These are phyloP conservation scores for Thereuonema tuberculata DNA, from an alignment of 1,140 invertebrate genomes.

Conservation along the genomic window DNA sequence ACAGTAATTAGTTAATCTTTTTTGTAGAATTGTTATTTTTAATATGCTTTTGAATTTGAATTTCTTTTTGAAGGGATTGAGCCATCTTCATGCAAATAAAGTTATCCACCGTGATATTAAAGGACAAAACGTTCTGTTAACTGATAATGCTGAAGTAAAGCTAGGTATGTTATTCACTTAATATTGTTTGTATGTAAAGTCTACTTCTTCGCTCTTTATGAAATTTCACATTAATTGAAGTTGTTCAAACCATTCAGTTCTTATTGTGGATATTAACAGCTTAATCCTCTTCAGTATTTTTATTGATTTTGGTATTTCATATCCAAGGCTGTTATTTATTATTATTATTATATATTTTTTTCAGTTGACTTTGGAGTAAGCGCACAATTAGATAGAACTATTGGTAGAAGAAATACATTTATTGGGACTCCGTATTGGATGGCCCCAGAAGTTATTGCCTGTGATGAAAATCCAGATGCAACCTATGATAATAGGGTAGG, in stretches of 20 bases:
- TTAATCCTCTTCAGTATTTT: no score
- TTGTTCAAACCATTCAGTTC: no score
- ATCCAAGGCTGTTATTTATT: no score
- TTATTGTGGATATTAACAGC: no score
- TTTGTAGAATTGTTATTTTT: no score
- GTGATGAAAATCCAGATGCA: conserved; percentile 98
- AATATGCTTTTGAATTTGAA: no score
- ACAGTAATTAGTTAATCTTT: no score
- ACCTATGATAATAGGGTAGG: conserved; percentile 87
- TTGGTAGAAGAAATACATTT: conserved; percentile 96
- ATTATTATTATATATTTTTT: neutral
- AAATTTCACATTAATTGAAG: no score
- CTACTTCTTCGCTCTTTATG: neutral
- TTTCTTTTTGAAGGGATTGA: conserved; percentile 52
- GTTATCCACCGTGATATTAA: conserved; percentile 99
- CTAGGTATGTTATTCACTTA: conserved; percentile 47
- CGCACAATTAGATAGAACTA: conserved; percentile 96
- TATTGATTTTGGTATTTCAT: no score
- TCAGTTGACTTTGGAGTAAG: conserved; percentile 98
- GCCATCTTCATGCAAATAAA: conserved; percentile 96
- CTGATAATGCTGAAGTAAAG: conserved; percentile 99
- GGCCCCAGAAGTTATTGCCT: conserved; percentile 88
- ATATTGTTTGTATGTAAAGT: neutral
- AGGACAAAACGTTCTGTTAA: conserved; percentile 98
- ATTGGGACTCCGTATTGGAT: conserved; percentile 93